These are phyloP conservation scores for Papilio gigon DNA, from an alignment of 2,888 invertebrate species.

Conservation along the genomic window DNA sequence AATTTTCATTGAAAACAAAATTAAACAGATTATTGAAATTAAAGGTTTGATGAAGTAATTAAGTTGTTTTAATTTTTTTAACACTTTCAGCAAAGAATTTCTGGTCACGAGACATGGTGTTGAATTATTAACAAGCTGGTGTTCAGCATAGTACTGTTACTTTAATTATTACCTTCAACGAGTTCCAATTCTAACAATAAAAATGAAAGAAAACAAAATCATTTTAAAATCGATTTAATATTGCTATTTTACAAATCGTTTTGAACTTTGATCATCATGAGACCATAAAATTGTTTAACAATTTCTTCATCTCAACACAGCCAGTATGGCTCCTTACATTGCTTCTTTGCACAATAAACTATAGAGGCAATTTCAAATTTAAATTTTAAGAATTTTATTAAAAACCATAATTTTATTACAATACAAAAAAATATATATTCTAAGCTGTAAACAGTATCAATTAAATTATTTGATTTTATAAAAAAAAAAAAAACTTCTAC, in stretches of 20 bases:
- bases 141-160: no score
- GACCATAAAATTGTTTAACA: conserved; percentile 63
- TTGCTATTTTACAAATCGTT: conserved; percentile 77
- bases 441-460: no score
- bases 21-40: conserved; percentile 73
- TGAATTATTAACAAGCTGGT: not conserved
- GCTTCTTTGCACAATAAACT: conserved; percentile 52
- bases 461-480: no score
- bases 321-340: conserved; percentile 46
- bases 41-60: conserved; percentile 68
- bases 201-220: conserved; percentile 34
- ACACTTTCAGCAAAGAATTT: conserved; percentile 25
- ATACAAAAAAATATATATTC: no score
- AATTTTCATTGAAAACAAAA: conserved; percentile 55
- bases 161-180: no score
- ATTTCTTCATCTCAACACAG: conserved; percentile 48
- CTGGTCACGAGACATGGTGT: not conserved
- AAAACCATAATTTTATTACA: no score
- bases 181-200: no score
- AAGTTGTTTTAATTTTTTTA: conserved; percentile 55
- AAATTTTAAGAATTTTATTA: no score
- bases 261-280: conserved; percentile 76
- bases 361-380: conserved; percentile 49
- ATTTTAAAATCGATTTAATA: conserved; percentile 75
- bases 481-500: no score